Conservation (phyloP, 2,113 vertebrate genomes). For the Lasiurus borealis region DNA sequence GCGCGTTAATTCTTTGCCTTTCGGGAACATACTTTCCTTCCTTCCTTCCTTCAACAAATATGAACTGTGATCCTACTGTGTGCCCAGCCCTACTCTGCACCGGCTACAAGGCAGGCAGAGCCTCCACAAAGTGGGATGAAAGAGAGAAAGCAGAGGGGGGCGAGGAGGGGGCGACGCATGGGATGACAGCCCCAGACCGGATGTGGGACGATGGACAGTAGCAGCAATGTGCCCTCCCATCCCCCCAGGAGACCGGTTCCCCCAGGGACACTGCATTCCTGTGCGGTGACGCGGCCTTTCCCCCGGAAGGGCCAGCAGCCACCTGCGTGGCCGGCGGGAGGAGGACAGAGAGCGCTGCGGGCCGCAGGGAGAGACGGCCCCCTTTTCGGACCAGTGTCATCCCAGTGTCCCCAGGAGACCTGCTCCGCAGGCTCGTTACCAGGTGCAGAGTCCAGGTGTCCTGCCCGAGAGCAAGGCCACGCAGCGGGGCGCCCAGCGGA, state of each 20-base stretch:
- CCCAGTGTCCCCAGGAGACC: accelerated
- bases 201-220: accelerated
- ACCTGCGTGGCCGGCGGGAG: accelerated
- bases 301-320: not conserved
- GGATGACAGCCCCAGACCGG: accelerated
- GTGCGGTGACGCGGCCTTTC: not conserved
- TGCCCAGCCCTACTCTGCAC: accelerated
- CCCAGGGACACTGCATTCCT: accelerated
- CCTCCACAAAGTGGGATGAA: accelerated
- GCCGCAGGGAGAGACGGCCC: accelerated
- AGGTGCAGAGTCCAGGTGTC: not conserved
- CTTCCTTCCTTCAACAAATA: not conserved
- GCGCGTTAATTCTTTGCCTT: no score
- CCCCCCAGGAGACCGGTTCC: not conserved
- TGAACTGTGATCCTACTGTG: accelerated
- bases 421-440: accelerated
- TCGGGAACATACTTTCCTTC: accelerated
- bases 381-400: not conserved
- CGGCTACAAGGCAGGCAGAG: not conserved
- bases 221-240: not conserved
- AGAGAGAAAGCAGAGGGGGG: no score
- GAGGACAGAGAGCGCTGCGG: accelerated
- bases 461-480: accelerated
- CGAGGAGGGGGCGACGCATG: accelerated
- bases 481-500: accelerated